A percentile compares a stretch with the other conserved stretches of the same genome.
Conservation (phyloP, 2,888 invertebrate genomes). For the Limenitis camilla region DNA sequence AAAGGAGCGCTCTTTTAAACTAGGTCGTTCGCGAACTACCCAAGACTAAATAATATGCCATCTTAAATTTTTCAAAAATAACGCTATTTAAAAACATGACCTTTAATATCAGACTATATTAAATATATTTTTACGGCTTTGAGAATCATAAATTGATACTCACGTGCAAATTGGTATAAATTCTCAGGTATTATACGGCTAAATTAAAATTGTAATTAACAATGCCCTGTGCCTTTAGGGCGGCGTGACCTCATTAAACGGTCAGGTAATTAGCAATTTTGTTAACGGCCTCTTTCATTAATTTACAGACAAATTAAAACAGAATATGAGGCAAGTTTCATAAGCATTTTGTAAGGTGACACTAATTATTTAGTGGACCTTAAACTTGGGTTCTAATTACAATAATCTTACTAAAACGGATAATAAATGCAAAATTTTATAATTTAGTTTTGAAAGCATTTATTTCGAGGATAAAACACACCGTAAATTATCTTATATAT, state of each 20-base stretch:
- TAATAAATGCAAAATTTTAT: no score
- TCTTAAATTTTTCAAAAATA: no score
- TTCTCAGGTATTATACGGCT: conserved; percentile 25
- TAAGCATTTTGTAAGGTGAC: conserved; percentile 5
- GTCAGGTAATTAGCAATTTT: conserved; percentile 68
- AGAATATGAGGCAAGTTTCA: conserved; percentile 7
- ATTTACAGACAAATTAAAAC: conserved; percentile 44
- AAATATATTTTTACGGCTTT: background rate
- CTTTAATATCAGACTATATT: background rate
- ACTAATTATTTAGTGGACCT: no score
- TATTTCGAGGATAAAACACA: no score
- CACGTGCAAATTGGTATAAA: conserved; percentile 6
- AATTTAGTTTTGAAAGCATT: no score
- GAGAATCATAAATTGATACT: background rate
- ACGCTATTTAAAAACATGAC: background rate
- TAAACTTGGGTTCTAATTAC: no score
- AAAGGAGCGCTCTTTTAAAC: no score
- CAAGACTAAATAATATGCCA: no score
- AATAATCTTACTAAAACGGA: no score
- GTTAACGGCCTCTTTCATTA: conserved; percentile 64
- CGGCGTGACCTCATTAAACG: conserved; percentile 58
- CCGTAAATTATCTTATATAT: no score
- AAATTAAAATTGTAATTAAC: conserved; percentile 64
- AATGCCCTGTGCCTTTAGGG: conserved; percentile 41
- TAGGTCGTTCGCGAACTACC: no score